Evolutionary conservation across 1,140 invertebrate genomes (phyloP).

Genomic region (Zaprionus kolodkinae): DNA sequence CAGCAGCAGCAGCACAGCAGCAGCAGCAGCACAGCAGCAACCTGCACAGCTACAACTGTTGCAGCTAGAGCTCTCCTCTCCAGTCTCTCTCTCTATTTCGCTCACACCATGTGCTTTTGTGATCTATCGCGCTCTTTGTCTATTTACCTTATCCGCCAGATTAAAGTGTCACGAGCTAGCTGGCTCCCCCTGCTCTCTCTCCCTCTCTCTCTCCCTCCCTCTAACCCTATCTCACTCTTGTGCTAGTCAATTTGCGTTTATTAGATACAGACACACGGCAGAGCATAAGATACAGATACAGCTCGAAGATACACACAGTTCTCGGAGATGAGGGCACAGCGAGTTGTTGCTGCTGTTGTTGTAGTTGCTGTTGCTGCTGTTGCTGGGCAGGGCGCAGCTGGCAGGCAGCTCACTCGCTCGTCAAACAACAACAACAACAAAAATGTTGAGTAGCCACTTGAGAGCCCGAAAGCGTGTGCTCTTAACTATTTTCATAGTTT

Average conservation of each 20-base stretch:
- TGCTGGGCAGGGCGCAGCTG: constrained; percentile 48
- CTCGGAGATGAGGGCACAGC: constrained; percentile 16
- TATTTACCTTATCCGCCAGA: constrained; percentile 68
- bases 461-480: constrained; percentile 69
- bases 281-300: constrained; percentile 45
- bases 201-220: neutral
- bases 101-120: constrained; percentile 25
- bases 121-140: constrained; percentile 58
- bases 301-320: constrained; percentile 37
- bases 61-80: constrained; percentile 14
- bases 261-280: constrained; percentile 63
- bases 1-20: neutral
- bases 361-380: constrained; percentile 6
- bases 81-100: neutral
- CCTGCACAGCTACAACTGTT: constrained; percentile 12
- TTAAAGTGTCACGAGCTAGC: constrained; percentile 75
- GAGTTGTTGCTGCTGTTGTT: constrained; percentile 5
- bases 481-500: constrained; percentile 63
- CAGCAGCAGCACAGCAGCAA: neutral
- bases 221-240: neutral
- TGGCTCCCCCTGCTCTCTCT: constrained; percentile 15
- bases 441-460: constrained; percentile 48
- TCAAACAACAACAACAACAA: constrained; percentile 39
- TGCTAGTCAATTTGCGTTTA: constrained; percentile 72
- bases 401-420: constrained; percentile 14